Conservation (phyloP, 2,888 invertebrate genomes). For the Trachelus tabidus region DNA sequence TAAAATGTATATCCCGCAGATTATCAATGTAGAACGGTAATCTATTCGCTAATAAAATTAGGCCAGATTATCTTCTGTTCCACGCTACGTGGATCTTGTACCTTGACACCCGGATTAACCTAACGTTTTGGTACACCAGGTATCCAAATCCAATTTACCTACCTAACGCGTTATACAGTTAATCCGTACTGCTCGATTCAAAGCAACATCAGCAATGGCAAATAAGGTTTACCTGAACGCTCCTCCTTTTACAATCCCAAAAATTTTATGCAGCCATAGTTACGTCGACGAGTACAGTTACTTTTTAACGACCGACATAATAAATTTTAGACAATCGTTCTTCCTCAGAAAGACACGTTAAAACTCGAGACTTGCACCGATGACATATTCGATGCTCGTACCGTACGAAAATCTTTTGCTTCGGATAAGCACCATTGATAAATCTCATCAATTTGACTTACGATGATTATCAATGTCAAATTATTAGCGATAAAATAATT, state of each 20-base stretch:
- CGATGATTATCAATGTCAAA: background rate
- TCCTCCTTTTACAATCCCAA: background rate
- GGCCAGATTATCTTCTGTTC: background rate
- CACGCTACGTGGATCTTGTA: background rate
- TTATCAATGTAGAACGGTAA: background rate
- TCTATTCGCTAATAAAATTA: background rate
- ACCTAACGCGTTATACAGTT: background rate
- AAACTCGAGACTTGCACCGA: background rate
- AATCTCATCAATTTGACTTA: background rate
- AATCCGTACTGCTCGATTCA: background rate
- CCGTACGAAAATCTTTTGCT: background rate
- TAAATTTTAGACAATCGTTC: background rate
- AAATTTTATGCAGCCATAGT: background rate
- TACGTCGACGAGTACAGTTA: background rate
- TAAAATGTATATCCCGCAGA: background rate
- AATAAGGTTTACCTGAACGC: background rate
- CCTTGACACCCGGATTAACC: background rate
- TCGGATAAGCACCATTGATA: background rate
- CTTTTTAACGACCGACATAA: background rate
- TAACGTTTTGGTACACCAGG: constrained; percentile 10
- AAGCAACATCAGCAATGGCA: background rate
- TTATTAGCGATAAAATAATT: background rate
- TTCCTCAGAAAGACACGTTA: background rate
- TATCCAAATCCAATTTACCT: constrained; percentile 30
- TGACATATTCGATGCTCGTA: background rate